Evolutionary conservation across 92 coral and sea anemone species (phyloP), one percentile per base, ranked within the genome.

Genomic region (Epizoanthus scotinus): DNA sequence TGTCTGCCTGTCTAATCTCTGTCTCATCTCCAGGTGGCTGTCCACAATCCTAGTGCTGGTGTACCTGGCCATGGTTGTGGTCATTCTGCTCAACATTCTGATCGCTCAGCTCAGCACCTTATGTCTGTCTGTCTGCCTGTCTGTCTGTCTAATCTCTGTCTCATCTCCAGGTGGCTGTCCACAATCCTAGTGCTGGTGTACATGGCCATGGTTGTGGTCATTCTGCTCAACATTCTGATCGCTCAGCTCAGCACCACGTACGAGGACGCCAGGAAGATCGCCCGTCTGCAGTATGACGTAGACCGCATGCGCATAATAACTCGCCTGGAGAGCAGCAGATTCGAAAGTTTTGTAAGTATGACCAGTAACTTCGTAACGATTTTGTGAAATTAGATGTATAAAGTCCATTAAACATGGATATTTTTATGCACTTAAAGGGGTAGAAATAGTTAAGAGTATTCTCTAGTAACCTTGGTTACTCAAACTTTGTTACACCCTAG

Each of bases 221-320:
- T 90, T 55, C 78, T 90, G 1, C 87, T 90, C 20, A 90, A 90
- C 89, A 87, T 90, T 62, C 94, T 90, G 62, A 90, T 90, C 54
- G 94, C 94, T 6, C 94, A 90, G 83, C 67, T 90, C 78, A 90
- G 94, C 57, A 83, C 94, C 7, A 90, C 94, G 5, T 90, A 90
- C 78, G 54, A 79, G 12, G 91, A 90, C 81, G 94, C 94, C 54
- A 90, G 78, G 83, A 63, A 82, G 20, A 67, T 70, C 49, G 94
- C 94, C n/a, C 85, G 86, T 20, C 89, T 90, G 34, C 86, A 90
- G 78, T 90, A 90, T 56, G 94, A 90, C 67, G 91, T 87, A 27
- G 94, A 90, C 69, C 91, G 94, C 19, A 90, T 90, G 83, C 90
- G 77, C 15, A 50, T 90, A 49, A 63, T 90, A 34, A 71, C 94